A percentile compares a stretch with the other conserved stretches of the same genome.
These are phyloP conservation scores for Ichneumoninae sp. DNA, from an alignment of 2,888 invertebrate genomes.

Conservation along the genomic window DNA sequence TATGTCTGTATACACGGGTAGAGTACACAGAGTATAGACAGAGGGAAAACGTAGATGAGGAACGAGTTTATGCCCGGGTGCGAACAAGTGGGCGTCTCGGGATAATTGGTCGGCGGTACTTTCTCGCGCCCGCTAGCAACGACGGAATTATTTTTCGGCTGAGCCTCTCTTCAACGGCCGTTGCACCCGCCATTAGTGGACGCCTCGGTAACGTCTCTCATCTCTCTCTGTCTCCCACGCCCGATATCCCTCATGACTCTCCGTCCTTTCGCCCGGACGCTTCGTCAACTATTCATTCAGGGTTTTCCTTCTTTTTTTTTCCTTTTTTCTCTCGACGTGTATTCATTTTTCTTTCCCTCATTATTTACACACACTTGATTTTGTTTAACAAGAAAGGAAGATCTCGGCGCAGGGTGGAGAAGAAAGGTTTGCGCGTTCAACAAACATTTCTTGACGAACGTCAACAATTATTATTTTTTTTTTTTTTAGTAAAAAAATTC, in stretches of 20 bases:
- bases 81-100: constrained; percentile 77
- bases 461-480: too few relatives aligned
- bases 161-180: constrained; percentile 77
- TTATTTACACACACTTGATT: constrained; percentile 81
- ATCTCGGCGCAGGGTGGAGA: neutral
- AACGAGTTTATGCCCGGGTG: constrained; percentile 68
- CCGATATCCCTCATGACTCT: constrained; percentile 27
- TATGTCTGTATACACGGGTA: constrained; percentile 33
- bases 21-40: constrained; percentile 48
- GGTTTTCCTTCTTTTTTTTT: constrained; percentile 25
- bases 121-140: constrained; percentile 72
- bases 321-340: constrained; percentile 53
- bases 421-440: too few relatives aligned
- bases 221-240: constrained; percentile 19
- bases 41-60: constrained; percentile 20
- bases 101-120: constrained; percentile 78
- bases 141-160: constrained; percentile 79
- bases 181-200: constrained; percentile 81
- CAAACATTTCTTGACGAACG: too few relatives aligned
- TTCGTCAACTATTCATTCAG: constrained; percentile 56
- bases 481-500: too few relatives aligned
- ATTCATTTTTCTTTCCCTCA: constrained; percentile 79
- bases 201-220: constrained; percentile 69
- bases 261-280: neutral
- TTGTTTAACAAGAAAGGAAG: constrained; percentile 60